A percentile compares a stretch with the other conserved stretches of the same genome.
These are phyloP conservation scores for Papilio demoleus DNA, from an alignment of 2,888 invertebrate genomes.

Conservation along the genomic window DNA sequence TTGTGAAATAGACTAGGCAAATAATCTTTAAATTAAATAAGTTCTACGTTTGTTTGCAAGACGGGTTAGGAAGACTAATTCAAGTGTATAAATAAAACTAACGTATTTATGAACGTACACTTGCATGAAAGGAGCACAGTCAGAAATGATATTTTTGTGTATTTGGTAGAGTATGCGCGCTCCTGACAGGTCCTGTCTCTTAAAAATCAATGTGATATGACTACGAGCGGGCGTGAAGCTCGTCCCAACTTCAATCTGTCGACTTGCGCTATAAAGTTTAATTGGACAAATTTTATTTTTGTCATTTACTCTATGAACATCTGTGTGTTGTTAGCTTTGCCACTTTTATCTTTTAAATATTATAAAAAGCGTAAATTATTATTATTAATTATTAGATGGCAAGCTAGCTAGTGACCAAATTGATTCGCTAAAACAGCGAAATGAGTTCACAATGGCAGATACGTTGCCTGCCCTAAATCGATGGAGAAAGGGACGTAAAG, in stretches of 20 bases:
- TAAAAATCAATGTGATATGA: not conserved
- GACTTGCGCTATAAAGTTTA: constrained; percentile 28
- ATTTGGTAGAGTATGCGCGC: not conserved
- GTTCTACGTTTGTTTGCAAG: not conserved
- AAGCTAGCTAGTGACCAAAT: no score
- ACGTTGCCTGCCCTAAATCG: no score
- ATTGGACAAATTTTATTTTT: constrained; percentile 24
- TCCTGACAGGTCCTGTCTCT: not conserved
- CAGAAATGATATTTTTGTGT: not conserved
- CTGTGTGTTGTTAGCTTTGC: not conserved
- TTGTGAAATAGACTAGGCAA: not conserved
- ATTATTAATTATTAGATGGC: no score
- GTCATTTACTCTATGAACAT: constrained; percentile 22
- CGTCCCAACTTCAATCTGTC: constrained; percentile 28
- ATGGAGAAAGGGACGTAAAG: no score
- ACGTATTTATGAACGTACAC: not conserved
- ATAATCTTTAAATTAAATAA: not conserved
- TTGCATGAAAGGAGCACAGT: not conserved
- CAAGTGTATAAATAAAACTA: not conserved
- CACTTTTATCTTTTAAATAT: not conserved
- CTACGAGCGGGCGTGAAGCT: not conserved
- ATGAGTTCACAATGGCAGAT: no score
- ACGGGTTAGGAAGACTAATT: not conserved
- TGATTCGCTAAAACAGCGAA: no score
- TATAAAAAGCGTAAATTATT: no score